These are phyloP conservation scores for Patella ulyssiponensis DNA, from an alignment of 2,888 invertebrate species.

Conservation along the genomic window DNA sequence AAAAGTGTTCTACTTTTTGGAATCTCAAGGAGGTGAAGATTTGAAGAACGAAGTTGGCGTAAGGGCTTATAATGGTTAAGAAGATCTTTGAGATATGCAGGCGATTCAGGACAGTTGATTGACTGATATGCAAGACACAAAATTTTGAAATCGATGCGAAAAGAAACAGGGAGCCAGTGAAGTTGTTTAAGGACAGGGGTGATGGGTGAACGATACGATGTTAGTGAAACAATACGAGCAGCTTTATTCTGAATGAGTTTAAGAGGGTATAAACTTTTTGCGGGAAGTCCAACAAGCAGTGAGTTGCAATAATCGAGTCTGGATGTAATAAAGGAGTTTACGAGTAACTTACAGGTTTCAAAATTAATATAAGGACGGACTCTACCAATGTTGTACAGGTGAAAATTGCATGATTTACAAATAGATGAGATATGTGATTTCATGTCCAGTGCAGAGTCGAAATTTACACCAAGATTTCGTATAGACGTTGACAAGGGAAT, in stretches of 20 bases:
- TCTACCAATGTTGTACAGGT: too few species aligned
- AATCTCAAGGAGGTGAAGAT: too few species aligned
- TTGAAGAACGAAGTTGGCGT: too few species aligned
- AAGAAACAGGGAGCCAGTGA: constrained; percentile 13
- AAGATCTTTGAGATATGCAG: neutral
- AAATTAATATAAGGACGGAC: too few species aligned
- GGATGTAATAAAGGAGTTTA: neutral
- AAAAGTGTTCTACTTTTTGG: too few species aligned
- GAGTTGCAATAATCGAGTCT: constrained; percentile 11
- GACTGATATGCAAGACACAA: constrained; percentile 8
- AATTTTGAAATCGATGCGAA: constrained; percentile 14
- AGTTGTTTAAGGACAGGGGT: constrained; percentile 10
- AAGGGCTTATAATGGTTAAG: too few species aligned
- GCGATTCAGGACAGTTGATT: constrained; percentile 1
- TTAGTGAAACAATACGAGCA: constrained; percentile 12
- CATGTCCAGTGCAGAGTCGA: too few species aligned
- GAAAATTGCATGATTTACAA: too few species aligned
- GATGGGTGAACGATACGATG: neutral
- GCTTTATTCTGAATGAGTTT: constrained; percentile 14
- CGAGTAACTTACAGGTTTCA: too few species aligned
- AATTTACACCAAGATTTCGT: too few species aligned
- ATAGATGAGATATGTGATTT: too few species aligned
- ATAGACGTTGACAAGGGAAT: too few species aligned
- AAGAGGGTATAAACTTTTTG: constrained; percentile 2
- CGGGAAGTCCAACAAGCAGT: constrained; percentile 1